A percentile compares a stretch with the other conserved stretches of the same genome.
These are phyloP conservation scores for Amblyopsis rosae DNA, from an alignment of 2,113 vertebrate species.

Conservation along the genomic window DNA sequence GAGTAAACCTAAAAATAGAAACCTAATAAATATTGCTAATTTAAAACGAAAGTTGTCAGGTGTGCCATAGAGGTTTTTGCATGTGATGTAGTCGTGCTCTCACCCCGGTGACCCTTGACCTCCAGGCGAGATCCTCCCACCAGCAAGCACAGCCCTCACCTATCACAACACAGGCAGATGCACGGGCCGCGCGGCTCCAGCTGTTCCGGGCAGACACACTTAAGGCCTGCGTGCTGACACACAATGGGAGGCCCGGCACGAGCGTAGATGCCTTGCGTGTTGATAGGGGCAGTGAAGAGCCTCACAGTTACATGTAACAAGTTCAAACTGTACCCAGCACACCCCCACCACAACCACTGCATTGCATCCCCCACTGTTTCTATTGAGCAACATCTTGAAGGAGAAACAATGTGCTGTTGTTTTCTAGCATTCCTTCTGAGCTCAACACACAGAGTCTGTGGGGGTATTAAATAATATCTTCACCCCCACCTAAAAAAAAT, in stretches of 20 bases:
- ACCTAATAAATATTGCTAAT: too few species aligned
- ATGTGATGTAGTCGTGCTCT: too few species aligned
- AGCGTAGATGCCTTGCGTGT: not conserved
- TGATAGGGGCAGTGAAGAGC: not conserved
- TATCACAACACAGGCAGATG: not conserved
- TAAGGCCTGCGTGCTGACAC: not conserved
- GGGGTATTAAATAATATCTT: not conserved
- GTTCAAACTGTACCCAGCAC: not conserved
- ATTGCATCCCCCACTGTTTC: not conserved
- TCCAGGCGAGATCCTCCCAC: too few species aligned
- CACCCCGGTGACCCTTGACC: too few species aligned
- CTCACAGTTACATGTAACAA: not conserved
- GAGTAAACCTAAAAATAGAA: too few species aligned
- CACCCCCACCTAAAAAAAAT: not conserved
- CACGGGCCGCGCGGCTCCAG: not conserved
- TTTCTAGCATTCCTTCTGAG: not conserved
- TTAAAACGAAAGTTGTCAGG: too few species aligned
- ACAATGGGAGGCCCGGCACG: not conserved
- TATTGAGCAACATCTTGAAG: not conserved
- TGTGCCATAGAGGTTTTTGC: too few species aligned
- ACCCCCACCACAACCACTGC: too few species aligned
- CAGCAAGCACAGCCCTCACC: too few species aligned
- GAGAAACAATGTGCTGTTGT: constrained; percentile 1
- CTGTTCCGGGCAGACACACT: not conserved
- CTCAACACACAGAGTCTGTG: not conserved